phyloP scores from a whole-genome alignment of 2,888 invertebrate genomes.

The Eutolmus rufibarbis region DNA sequence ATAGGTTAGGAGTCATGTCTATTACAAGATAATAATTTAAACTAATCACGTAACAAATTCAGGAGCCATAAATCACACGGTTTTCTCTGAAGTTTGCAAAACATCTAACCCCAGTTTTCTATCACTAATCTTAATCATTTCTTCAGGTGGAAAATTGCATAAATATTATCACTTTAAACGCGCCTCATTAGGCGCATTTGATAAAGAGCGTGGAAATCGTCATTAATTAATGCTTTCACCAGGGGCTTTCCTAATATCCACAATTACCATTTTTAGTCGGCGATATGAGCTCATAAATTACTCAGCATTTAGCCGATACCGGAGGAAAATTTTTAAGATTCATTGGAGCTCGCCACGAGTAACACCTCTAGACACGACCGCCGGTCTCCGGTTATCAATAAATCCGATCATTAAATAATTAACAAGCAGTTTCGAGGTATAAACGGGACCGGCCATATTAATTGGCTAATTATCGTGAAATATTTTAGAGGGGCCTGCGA shows the following conservation, averaged over 20 bases:
- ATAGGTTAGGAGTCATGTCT: not conserved
- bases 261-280: slow-evolving; percentile 28
- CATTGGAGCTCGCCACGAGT: slow-evolving; percentile 27
- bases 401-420: slow-evolving; percentile 48
- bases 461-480: slow-evolving; percentile 49
- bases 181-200: slow-evolving; percentile 4
- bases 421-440: slow-evolving; percentile 45
- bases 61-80: not conserved
- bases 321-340: slow-evolving; percentile 30
- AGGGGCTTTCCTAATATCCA: slow-evolving; percentile 31
- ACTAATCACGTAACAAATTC: not conserved
- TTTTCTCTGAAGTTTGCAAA: not conserved
- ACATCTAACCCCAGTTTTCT: not conserved
- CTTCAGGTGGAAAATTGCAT: not conserved
- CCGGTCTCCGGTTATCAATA: slow-evolving; percentile 43
- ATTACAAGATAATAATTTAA: not conserved
- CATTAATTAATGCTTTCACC: slow-evolving; percentile 32
- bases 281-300: slow-evolving; percentile 23
- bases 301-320: not conserved
- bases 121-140: not conserved
- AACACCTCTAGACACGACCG: slow-evolving; percentile 35
- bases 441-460: slow-evolving; percentile 43
- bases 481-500: slow-evolving; percentile 44
- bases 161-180: not conserved
- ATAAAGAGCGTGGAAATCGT: slow-evolving; percentile 16